Conservation (phyloP, 2,113 vertebrate species). For the Ceyx melanurus region DNA sequence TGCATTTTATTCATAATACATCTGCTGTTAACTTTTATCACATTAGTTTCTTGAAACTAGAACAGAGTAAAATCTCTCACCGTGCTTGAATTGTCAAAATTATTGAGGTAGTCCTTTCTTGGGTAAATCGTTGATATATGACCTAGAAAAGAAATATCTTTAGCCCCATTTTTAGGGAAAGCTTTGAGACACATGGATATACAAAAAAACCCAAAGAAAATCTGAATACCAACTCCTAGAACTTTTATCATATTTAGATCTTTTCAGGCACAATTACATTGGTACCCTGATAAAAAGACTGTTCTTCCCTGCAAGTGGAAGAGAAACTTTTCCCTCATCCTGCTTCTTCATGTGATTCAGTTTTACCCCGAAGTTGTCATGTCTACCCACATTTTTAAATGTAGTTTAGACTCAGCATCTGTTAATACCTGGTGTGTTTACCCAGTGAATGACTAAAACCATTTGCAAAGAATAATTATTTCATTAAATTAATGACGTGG, state of each 20-base stretch:
- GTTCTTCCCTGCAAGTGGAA: not conserved
- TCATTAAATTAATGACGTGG: not conserved
- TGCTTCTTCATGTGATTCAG: not conserved
- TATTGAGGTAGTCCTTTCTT: not conserved
- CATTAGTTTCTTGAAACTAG: not conserved
- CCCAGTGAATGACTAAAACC: not conserved
- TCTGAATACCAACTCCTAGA: not conserved
- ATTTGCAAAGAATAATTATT: not conserved
- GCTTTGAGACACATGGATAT: not conserved
- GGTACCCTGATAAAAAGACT: not conserved
- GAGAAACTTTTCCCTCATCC: not conserved
- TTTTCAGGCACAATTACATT: not conserved
- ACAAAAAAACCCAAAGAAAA: not conserved
- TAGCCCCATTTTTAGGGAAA: not conserved
- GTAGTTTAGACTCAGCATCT: not conserved
- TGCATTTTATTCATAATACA: not conserved
- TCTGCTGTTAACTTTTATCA: not conserved
- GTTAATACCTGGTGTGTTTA: not conserved
- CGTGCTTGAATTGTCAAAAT: not conserved
- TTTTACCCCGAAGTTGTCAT: not conserved
- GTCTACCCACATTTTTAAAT: not conserved
- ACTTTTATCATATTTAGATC: not conserved
- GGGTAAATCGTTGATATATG: not conserved
- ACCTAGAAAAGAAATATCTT: not conserved
- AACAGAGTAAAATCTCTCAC: not conserved